Evolutionary conservation across 2,888 invertebrate species (phyloP), one percentile per base, ranked within the genome.

Genomic region (Sphinx pinastri): DNA sequence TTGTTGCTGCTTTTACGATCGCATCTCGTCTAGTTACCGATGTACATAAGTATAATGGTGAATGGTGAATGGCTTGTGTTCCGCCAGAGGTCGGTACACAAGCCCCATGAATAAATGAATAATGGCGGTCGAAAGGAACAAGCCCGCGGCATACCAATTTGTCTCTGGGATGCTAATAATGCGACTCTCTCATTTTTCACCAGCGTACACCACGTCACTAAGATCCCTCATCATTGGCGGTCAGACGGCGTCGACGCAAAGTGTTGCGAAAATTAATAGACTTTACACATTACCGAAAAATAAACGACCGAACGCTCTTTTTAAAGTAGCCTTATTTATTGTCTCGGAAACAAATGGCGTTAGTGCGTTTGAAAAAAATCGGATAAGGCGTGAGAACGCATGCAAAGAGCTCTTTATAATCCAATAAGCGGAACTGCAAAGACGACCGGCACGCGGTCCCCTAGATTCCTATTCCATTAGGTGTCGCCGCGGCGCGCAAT

Each of bases 21-120:
- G 49, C 63, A 76, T 76, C 74, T 63, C 63, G 49, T 63, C 63
- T 63, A 63, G 19, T 63, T 63, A 63, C 47, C 63, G 63, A 78
- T 73, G 77, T 74, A 77, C 74, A 74, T 76, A 81, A 81, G 77
- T 82, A 77, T 79, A 84, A 81, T 79, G 83, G 84, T 79, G 79
- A 86, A 84, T 85, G n/a, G n/a, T n/a, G n/a, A n/a, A n/a, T n/a
- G n/a, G n/a, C n/a, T n/a, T n/a, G n/a, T n/a, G n/a, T 85, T 81
- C 79, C 80, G 77, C 76, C 78, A 81, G 81, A 80, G 79, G 80
- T 84, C 83, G 84, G 87, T 85, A 88, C 85, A 88, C 81, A 84
- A 86, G 83, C 83, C 82, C 87, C 86, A 91, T 92, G 92, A 91
- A 91, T 92, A 92, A 92, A 92, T 92, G 92, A 92, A 90, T 90